Percentiles rank a stretch among this genome's conserved stretches.
Conservation (phyloP, 2,113 vertebrate genomes). For the Oncorhynchus masou region DNA sequence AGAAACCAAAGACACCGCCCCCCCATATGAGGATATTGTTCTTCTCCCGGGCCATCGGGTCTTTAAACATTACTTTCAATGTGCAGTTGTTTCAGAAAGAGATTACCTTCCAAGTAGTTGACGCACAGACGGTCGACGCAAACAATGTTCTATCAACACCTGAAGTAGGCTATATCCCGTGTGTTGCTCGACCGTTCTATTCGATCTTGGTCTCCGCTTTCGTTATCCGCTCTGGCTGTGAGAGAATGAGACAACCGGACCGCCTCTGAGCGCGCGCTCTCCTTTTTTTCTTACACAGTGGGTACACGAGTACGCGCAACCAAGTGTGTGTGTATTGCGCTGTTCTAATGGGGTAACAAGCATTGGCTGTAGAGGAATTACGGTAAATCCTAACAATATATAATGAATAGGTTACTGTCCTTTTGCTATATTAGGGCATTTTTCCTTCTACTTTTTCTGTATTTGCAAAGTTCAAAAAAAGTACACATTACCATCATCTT, state of each 20-base stretch:
- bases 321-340: slow-evolving; percentile 18
- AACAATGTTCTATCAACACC: slow-evolving; percentile 33
- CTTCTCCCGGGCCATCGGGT: slow-evolving; percentile 7
- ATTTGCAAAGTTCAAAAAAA: neutral
- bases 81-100: neutral
- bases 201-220: slow-evolving; percentile 18
- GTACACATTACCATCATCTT: neutral
- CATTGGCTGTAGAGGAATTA: neutral
- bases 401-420: too few relatives aligned
- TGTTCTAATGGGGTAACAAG: neutral
- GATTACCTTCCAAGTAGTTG: slow-evolving; percentile 51
- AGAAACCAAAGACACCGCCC: slow-evolving; percentile 63
- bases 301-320: slow-evolving; percentile 40
- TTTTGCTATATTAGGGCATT: too few relatives aligned
- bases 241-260: slow-evolving; percentile 52
- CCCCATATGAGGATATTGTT: slow-evolving; percentile 40
- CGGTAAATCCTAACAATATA: too few relatives aligned
- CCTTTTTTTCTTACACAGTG: neutral
- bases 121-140: slow-evolving; percentile 23
- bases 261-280: slow-evolving; percentile 56
- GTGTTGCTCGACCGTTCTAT: neutral
- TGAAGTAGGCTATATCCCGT: slow-evolving; percentile 37
- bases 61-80: slow-evolving; percentile 23
- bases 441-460: neutral
- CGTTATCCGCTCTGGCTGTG: slow-evolving; percentile 26